Base-by-base conservation (phyloP, 2,797 vertebrate species). In the Phoebastria nigripes region DNA sequence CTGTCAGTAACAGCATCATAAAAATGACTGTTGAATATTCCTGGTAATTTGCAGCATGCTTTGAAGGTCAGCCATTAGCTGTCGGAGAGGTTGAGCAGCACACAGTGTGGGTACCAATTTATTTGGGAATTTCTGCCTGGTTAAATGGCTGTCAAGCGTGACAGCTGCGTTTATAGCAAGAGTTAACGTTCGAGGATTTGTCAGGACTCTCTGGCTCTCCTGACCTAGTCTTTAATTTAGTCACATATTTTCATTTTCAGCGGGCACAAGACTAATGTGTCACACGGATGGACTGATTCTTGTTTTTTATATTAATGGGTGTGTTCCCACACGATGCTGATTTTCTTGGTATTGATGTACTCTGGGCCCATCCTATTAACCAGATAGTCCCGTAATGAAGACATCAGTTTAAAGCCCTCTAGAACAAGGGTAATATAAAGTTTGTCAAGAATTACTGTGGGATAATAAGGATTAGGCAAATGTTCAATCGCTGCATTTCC, bases 181-280 rank as follows among this genome's bases (percentile, higher is more conserved):
- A 94, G 96, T 92, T 93, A 82, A 92, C 59, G 44, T 73, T 69
- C 2, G 9, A 41, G 77, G n/a, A 67, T 80, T 93, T 93, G 84
- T 63, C 94, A 93, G 93, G 85, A 37, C 44, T 74, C 47, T 61
- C 67, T 74, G 70, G 26, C 87, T 95, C 56, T 67, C 65, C 52
- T 37, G 28, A 58, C 88, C 67, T 95, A 65, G 81, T 82, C 90
- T 93, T 94, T 91, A 91, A 95, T 93, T 76, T 82, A 91, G 72
- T 24, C 73, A 58, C 83, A 79, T 16, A 55, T 84, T 95, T 92
- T 81, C 51, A 46, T 94, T 81, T 94, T 87, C 6, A 3, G 58
- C 14, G 11, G 85, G 59, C 28, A 33, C 25, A 4, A 87, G 62
- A 46, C 1, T n/a, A 6, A 39, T 29, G 76, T 46, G 41, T 84